Percentiles rank a stretch among this genome's conserved stretches.
phyloP scores from a whole-genome alignment of 2,888 invertebrate species.

The Drosophila birchii region DNA sequence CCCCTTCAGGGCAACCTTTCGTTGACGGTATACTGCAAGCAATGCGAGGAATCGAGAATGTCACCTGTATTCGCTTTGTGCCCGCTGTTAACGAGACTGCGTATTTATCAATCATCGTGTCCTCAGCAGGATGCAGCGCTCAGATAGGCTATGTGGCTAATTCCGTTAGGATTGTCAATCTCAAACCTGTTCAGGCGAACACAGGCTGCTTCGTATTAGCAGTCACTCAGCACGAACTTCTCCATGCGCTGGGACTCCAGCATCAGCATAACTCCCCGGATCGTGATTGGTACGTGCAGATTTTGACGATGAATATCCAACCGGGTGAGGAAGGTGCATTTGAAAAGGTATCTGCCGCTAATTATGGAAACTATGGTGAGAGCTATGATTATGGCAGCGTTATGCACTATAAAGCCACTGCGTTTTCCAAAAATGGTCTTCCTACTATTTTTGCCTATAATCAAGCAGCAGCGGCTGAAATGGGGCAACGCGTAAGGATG shows the following conservation, averaged over 20 bases:
- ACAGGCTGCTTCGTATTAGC: slow-evolving; percentile 77
- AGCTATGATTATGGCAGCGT: background rate
- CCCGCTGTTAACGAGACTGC: slow-evolving; percentile 85
- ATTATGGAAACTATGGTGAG: background rate
- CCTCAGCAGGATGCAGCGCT: slow-evolving; percentile 88
- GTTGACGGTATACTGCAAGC: slow-evolving; percentile 87
- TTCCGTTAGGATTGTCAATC: slow-evolving; percentile 64
- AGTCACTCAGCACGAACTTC: slow-evolving; percentile 90
- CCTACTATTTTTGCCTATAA: slow-evolving; percentile 87
- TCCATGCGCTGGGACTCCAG: slow-evolving; percentile 88
- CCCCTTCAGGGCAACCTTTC: background rate
- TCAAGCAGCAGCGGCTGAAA: slow-evolving; percentile 17
- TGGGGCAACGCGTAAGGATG: background rate
- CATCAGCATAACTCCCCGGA: slow-evolving; percentile 64
- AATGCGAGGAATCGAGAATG: slow-evolving; percentile 89
- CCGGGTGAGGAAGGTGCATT: background rate
- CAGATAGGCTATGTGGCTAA: slow-evolving; percentile 88
- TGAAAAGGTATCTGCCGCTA: background rate
- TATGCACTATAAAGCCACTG: background rate
- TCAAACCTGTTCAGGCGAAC: slow-evolving; percentile 57
- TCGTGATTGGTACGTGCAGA: background rate
- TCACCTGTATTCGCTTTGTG: slow-evolving; percentile 90
- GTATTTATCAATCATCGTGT: slow-evolving; percentile 56
- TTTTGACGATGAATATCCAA: background rate
- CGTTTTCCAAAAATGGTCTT: background rate